Conservation (phyloP, 2,797 vertebrate species). For the Cercopithecus hamlyni region DNA sequence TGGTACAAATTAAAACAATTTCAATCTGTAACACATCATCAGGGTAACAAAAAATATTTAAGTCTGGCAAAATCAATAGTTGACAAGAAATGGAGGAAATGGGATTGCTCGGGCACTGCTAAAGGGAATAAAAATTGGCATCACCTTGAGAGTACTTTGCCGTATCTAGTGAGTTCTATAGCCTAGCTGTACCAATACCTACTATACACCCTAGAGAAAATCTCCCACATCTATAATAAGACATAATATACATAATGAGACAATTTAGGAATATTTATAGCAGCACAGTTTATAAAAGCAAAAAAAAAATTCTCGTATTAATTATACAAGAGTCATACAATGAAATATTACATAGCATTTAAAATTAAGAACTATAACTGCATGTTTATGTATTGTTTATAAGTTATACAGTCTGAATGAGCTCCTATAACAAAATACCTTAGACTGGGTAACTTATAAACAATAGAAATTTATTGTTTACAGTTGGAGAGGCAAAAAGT, state of each 20-base stretch:
- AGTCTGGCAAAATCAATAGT: not conserved
- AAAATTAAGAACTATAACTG: not conserved
- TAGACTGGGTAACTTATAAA: not conserved
- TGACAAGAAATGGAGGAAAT: constrained; percentile 8
- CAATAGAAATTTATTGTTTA: not conserved
- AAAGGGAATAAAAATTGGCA: not conserved
- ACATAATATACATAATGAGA: not conserved
- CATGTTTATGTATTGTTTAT: not conserved
- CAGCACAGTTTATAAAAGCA: not conserved
- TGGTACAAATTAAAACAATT: not conserved
- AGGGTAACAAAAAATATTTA: not conserved
- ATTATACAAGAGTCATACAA: not conserved
- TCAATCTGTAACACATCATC: not conserved
- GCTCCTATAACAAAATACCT: not conserved
- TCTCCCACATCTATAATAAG: not conserved
- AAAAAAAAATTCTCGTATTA: not conserved
- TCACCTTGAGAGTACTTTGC: not conserved
- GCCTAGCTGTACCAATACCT: not conserved
- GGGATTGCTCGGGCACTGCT: not conserved
- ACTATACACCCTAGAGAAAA: not conserved
- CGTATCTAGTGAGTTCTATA: not conserved
- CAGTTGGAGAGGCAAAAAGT: not conserved
- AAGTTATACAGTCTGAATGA: not conserved
- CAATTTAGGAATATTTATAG: not conserved
- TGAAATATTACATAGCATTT: not conserved